These are phyloP conservation scores for Falcaria lacertinaria DNA, from an alignment of 2,888 invertebrate genomes.

Conservation along the genomic window DNA sequence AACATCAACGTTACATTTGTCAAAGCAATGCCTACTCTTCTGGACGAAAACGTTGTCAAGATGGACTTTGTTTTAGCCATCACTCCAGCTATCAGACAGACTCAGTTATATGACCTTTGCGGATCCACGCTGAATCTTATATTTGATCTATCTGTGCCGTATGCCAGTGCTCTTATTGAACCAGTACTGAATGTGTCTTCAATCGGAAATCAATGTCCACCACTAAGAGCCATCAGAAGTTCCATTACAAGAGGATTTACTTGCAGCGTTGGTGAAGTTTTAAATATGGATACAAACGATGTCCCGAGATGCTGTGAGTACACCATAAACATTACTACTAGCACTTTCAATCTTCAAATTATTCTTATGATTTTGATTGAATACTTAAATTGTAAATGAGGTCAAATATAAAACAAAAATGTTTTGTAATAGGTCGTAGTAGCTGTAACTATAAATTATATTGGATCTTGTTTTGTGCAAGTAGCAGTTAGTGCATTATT, in stretches of 20 bases:
- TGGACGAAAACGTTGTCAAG: constrained; percentile 93
- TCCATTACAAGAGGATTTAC: constrained; percentile 93
- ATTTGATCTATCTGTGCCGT: constrained; percentile 95
- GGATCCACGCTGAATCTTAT: constrained; percentile 95
- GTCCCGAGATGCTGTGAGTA: constrained; percentile 94
- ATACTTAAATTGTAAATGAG: no score
- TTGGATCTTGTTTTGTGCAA: no score
- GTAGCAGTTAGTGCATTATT: no score
- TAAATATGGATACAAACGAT: constrained; percentile 95
- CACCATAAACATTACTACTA: constrained; percentile 3
- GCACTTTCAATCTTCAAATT: no score
- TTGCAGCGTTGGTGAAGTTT: constrained; percentile 94
- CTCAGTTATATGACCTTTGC: constrained; percentile 95
- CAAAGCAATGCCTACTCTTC: constrained; percentile 86
- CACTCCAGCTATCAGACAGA: constrained; percentile 92
- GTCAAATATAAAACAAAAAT: no score
- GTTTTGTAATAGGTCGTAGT: no score
- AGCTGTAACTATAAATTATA: no score
- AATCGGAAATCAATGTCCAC: constrained; percentile 95
- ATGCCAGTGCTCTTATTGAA: constrained; percentile 93
- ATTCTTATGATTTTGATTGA: no score
- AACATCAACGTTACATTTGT: constrained; percentile 96
- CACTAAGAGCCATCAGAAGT: constrained; percentile 91
- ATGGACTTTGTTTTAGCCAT: constrained; percentile 94
- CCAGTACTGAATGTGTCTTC: constrained; percentile 92